Base-by-base conservation (phyloP, 1,140 invertebrate genomes). In the Eumaeus atala region DNA sequence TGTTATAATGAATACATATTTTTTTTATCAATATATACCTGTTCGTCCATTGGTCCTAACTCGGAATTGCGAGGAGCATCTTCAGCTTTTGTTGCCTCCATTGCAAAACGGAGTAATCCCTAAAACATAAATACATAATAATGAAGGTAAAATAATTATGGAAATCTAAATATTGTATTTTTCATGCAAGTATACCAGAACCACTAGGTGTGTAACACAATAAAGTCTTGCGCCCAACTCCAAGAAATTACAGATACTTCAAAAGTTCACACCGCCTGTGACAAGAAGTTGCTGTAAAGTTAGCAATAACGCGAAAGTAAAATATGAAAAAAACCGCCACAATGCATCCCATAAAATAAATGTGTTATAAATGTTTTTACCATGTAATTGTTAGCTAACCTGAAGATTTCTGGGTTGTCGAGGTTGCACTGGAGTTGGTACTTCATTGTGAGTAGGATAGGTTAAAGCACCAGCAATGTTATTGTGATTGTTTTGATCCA, bases 41-140 rank as follows among this genome's bases (percentile, higher is more conserved):
- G 90, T 74, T 91, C 88, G 74, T 92, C 90, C 75, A 93, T 82
- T 1, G 91, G 89, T 14, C 77, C 66, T 11, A 89, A 66, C 1
- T 72, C 61, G 8, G 88, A 82, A 38, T 78, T 67, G 11, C 80
- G 72, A 0, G 90, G 79, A 0, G 88, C 82, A 78, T 91, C 89
- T 72, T 92, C 90, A 51, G 75, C 63, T 64, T 89, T 87, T 5
- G 90, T 90, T 7, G 91, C 91, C 66, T 92, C 90, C 87, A 92
- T 89, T 4, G 91, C 90, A 82, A 91, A 93, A 57, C 89, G 83
- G 1, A 93, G 75, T 2, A 93, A 68, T 33, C 91, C 91, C 84
- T 92, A 88, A 3, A 77, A 74, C n/a, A 34, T 37, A n/a, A 10
- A 5, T 37, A 9, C 9, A 28, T 28, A 28, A 28, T 28, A 28